Conservation (phyloP, 2,797 vertebrate species). For the Oryzias dopingdopingensis region DNA sequence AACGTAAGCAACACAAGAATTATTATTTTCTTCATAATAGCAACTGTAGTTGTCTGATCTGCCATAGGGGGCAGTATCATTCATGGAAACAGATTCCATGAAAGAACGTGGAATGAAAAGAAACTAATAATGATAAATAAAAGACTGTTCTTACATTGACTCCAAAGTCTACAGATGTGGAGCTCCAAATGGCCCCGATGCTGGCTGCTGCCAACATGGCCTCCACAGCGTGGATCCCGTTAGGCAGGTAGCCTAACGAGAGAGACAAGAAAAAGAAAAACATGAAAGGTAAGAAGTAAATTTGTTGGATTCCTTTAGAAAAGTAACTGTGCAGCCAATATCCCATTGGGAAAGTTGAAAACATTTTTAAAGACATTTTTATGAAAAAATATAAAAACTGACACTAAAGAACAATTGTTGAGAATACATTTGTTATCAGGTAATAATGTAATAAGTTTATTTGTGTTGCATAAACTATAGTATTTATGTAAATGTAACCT, state of each 20-base stretch:
- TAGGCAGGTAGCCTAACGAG: constrained; percentile 89
- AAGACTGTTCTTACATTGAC: constrained; percentile 83
- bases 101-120: not conserved
- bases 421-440: too few species aligned
- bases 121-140: not conserved
- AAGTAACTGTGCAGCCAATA: too few species aligned
- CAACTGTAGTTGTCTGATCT: constrained; percentile 12
- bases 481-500: not conserved
- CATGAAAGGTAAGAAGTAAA: not conserved
- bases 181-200: constrained; percentile 96
- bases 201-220: constrained; percentile 93
- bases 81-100: too few species aligned
- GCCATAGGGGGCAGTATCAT: constrained; percentile 48
- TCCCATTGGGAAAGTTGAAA: too few species aligned
- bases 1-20: not conserved
- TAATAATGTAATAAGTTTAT: not conserved
- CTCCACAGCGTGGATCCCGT: constrained; percentile 85
- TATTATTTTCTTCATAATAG: not conserved
- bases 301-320: too few species aligned
- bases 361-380: too few species aligned
- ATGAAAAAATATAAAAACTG: too few species aligned
- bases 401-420: too few species aligned
- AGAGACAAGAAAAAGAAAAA: not conserved
- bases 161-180: constrained; percentile 94
- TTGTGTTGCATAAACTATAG: not conserved